Evolutionary conservation across 30 jellyfish, hydroid and myxozoan genomes (phyloP).

Genomic region (Clytia hemisphaerica): DNA sequence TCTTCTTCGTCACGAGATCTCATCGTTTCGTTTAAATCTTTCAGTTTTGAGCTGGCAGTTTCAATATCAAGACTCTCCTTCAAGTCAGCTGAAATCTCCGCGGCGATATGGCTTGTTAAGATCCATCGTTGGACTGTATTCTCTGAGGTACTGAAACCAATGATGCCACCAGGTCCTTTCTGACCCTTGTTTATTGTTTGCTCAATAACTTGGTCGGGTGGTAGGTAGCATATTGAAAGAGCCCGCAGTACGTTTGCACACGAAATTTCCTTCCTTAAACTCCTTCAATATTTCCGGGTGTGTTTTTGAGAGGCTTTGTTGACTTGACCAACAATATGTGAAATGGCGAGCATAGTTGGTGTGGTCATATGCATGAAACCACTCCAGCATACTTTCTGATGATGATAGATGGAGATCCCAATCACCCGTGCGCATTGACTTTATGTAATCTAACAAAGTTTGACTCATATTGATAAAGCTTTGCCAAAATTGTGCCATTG

Average conservation of each 20-base stretch:
- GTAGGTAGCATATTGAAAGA: neutral
- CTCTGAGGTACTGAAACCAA: neutral
- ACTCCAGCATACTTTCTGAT: neutral
- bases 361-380: constrained; percentile 2
- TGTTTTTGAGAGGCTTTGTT: neutral
- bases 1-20: too few relatives aligned
- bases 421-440: neutral
- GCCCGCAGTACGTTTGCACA: neutral
- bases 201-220: too few relatives aligned
- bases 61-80: neutral
- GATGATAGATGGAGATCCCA: neutral
- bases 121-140: neutral
- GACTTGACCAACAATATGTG: neutral
- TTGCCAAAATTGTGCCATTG: constrained; percentile 8
- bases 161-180: neutral
- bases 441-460: neutral
- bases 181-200: neutral
- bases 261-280: neutral
- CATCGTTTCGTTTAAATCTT: neutral
- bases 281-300: neutral
- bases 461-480: neutral
- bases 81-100: neutral
- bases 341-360: neutral
- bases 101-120: neutral
- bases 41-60: neutral